A percentile compares a stretch with the other conserved stretches of the same genome.
phyloP scores from a whole-genome alignment of 1,140 invertebrate species.

The Aphidius ervi region DNA sequence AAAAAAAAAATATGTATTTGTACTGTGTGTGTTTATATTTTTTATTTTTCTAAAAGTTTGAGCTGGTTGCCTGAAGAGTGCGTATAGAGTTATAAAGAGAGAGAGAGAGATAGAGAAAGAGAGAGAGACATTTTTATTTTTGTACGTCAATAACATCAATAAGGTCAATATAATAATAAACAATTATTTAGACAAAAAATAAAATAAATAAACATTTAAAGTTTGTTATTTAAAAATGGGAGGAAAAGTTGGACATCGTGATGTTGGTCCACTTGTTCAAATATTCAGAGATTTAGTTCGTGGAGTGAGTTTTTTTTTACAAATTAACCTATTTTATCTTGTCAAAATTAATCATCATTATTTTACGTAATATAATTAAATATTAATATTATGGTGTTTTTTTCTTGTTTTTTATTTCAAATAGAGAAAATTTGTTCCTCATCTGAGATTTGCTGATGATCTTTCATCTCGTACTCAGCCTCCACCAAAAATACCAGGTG shows the following conservation, averaged over 20 bases:
- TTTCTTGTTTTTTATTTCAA: background rate
- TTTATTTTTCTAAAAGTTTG: too few species aligned
- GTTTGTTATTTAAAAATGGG: constrained; percentile 8
- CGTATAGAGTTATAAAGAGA: too few species aligned
- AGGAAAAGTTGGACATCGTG: constrained; percentile 19
- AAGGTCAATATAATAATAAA: too few species aligned
- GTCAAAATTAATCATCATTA: background rate
- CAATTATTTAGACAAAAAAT: too few species aligned
- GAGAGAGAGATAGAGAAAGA: too few species aligned
- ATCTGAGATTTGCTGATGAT: constrained; percentile 60
- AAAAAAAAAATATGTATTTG: too few species aligned
- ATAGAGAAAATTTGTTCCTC: constrained; percentile 13
- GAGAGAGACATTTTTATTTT: too few species aligned
- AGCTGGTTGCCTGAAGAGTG: too few species aligned
- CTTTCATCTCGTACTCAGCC: constrained; percentile 69
- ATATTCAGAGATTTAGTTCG: constrained; percentile 2
- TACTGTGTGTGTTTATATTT: too few species aligned
- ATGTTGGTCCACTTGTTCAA: constrained; percentile 17
- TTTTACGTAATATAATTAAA: background rate
- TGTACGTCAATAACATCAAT: too few species aligned
- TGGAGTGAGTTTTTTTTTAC: constrained; percentile 11
- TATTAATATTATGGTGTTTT: background rate
- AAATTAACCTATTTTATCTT: background rate
- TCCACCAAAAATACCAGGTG: constrained; percentile 69
- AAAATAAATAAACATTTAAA: too few species aligned